Evolutionary conservation across 2,888 invertebrate genomes (phyloP).

Genomic region (Octonoba sinensis): DNA sequence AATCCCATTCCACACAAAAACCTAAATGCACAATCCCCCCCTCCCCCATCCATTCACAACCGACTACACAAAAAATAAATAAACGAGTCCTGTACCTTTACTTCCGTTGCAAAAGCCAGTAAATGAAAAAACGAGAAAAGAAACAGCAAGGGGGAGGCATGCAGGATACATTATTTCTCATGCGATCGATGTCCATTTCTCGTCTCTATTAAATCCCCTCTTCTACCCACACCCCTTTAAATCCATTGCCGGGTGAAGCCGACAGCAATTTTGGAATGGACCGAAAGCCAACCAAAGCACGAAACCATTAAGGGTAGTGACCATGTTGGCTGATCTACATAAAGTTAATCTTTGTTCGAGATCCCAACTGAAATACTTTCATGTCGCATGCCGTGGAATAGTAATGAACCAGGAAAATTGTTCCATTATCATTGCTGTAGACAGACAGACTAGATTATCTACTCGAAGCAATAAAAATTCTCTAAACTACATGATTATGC

Average conservation of each 20-base stretch:
- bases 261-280: not conserved
- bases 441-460: too few species aligned
- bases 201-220: conserved; percentile 29
- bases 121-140: conserved; percentile 29
- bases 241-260: conserved; percentile 10
- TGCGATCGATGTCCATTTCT: conserved; percentile 53
- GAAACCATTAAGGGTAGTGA: too few species aligned
- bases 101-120: conserved; percentile 49
- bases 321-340: too few species aligned
- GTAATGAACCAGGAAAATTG: too few species aligned
- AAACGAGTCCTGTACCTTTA: conserved; percentile 54
- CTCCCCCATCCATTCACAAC: conserved; percentile 32
- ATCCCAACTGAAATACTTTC: too few species aligned
- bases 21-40: conserved; percentile 44
- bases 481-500: too few species aligned
- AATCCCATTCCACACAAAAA: conserved; percentile 1
- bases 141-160: conserved; percentile 58
- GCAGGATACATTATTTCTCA: conserved; percentile 57
- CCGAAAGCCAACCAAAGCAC: too few species aligned
- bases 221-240: conserved; percentile 31
- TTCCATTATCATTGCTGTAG: too few species aligned
- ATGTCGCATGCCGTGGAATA: too few species aligned
- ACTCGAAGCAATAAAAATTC: too few species aligned
- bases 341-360: too few species aligned
- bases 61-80: conserved; percentile 34